Base-by-base conservation (phyloP, 2,888 invertebrate species). In the Rhopalosiphum nymphaeae region DNA sequence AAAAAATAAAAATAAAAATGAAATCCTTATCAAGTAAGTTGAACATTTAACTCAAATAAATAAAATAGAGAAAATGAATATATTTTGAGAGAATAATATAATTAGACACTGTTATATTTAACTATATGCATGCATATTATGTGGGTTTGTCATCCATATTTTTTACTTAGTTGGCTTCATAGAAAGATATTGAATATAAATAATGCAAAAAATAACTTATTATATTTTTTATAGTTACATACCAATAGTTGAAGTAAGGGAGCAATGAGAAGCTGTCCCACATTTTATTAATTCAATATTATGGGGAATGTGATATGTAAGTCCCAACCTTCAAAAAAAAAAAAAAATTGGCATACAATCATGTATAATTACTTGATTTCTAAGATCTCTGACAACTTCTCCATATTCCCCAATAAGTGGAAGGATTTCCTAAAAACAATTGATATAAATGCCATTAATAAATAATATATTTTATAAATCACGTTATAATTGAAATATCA, bases 341-440 rank as follows among this genome's bases (percentile, higher is more conserved):
- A 53, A 53, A 53, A 53, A 53, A 53, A 5, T 21, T 5, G 53
- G n/a, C n/a, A 67, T 36, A 67, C 36, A 67, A 21, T 46, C 36
- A 67, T 42, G 9, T 42, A 93, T 95, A 96, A 97, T 97, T 96
- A 99, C 99, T 97, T 99, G 99, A 97, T 99, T 99, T 96, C 99
- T 97, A 97, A 99, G 99, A 96, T 99, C 97, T 96, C 99, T 99
- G 95, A 99, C 99, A 96, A 99, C 99, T 97, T 99, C 99, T 96
- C 99, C 99, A 96, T 99, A 99, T 97, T 98, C 99, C 95, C 99
- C 99, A 96, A 99, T 99, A 96, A 99, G 98, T 96, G 98, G 98
- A 96, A 99, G 98, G 95, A 99, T 98, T 97, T 99, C 99, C 98
- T 99, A 97, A 85, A 97, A 97, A 16, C n/a, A 67, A 67, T 21